phyloP scores from a whole-genome alignment of 2,888 invertebrate genomes.

The Cremastinae sp. region DNA sequence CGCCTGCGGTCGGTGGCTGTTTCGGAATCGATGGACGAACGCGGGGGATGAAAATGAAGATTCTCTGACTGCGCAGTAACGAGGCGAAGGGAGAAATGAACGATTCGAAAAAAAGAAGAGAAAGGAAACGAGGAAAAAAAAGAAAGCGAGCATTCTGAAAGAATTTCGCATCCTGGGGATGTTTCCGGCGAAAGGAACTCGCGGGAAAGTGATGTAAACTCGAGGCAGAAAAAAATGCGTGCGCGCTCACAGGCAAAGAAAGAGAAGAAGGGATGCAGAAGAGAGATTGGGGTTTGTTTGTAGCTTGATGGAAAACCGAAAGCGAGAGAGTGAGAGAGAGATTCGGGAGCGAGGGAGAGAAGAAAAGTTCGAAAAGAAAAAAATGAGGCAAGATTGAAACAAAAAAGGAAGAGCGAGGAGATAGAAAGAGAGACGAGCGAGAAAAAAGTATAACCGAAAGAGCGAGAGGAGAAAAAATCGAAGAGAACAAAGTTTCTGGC shows the following conservation, averaged over 20 bases:
- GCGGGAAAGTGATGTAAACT: constrained; percentile 13
- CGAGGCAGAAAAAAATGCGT: constrained; percentile 12
- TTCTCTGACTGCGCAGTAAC: constrained; percentile 18
- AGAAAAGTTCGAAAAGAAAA: not conserved
- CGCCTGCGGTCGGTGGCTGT: constrained; percentile 43
- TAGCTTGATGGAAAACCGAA: constrained; percentile 25
- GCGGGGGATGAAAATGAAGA: constrained; percentile 11
- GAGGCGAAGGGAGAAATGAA: not conserved
- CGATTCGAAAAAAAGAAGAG: not conserved
- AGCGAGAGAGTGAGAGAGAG: not conserved
- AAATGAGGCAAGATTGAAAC: too few relatives aligned
- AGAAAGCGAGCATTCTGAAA: not conserved
- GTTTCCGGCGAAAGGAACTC: constrained; percentile 17
- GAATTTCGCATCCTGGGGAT: constrained; percentile 18
- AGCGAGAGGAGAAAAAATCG: constrained; percentile 16
- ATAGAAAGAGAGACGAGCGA: too few relatives aligned
- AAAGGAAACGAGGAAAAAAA: not conserved
- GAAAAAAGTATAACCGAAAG: too few relatives aligned
- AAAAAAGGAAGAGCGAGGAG: too few relatives aligned
- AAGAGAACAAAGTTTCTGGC: constrained; percentile 27
- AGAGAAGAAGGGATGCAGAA: not conserved
- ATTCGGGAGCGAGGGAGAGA: constrained; percentile 8
- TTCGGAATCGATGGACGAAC: constrained; percentile 55
- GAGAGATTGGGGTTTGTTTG: not conserved
- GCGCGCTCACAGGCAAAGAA: not conserved